Base-by-base conservation (phyloP, 2,888 invertebrate genomes). In the Phortica magna region DNA sequence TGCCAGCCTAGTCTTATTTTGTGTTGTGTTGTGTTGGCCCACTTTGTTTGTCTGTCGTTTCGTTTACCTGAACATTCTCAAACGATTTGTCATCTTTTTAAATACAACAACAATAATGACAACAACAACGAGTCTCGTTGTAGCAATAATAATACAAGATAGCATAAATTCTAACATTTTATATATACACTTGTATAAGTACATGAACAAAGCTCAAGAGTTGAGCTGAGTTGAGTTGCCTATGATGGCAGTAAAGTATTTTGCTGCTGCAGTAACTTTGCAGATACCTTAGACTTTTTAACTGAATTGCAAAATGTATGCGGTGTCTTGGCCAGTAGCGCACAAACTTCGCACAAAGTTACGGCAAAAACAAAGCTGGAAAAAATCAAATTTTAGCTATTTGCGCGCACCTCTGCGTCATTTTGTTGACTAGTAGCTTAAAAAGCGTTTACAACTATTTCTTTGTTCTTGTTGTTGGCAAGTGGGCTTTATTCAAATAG, bases 41-140 rank as follows among this genome's bases (percentile, higher is more conserved):
- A 14, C 53, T 53, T 10, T 65, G 31, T 39, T 59, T 59, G 59
- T n/a, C 7, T 42, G 67, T 67, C 67, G 70, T 55, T 75, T 67
- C 67, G 70, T 55, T 75, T 75, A 68, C 74, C 74, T 75, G 74
- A 75, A 68, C 68, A 55, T 75, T 73, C 88, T 83, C 75, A 82
- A 80, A 87, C 87, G 82, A 87, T 87, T 87, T 87, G 86, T 87
- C 86, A 88, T 87, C 85, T 87, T 87, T 71, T 85, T 84, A 88
- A 85, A 84, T 79, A 82, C 81, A 82, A 81, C 80, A 82, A 77
- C 76, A 83, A 76, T 79, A 76, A 67, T 77, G 77, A 75, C 76
- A 59, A 75, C 41, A 71, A 75, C 73, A 81, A 75, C 48, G 74
- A 41, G 59, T 19, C 10, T 19, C n/a, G 42, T 22, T 68, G 7